These are phyloP conservation scores for Zaprionus davidi DNA, from an alignment of 1,140 invertebrate species.

Conservation along the genomic window DNA sequence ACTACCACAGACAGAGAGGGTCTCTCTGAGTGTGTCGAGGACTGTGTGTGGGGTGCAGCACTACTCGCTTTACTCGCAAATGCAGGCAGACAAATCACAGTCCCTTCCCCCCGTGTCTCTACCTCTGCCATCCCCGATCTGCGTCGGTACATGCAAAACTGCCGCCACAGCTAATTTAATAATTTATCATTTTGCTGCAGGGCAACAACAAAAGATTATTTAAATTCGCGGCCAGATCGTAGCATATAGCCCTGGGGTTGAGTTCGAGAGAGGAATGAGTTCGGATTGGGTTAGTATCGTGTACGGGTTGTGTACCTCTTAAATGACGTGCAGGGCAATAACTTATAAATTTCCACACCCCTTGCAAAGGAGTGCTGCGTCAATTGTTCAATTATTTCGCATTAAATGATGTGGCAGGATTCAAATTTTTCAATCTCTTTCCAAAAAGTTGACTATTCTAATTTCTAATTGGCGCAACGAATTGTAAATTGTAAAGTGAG, in stretches of 20 bases:
- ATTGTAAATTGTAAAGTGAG: conserved; percentile 70
- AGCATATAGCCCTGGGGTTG: conserved; percentile 20
- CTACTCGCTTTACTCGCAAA: conserved; percentile 37
- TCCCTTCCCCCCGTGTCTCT: background rate
- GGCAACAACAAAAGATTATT: conserved; percentile 83
- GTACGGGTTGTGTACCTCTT: conserved; percentile 27
- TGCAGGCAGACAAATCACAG: conserved; percentile 60
- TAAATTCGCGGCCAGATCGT: conserved; percentile 69
- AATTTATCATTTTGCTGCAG: conserved; percentile 83
- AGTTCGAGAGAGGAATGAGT: conserved; percentile 13
- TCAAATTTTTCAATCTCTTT: conserved; percentile 76
- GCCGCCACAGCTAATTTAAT: conserved; percentile 82
- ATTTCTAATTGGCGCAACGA: conserved; percentile 76
- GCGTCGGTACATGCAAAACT: conserved; percentile 63
- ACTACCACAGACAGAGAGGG: conserved; percentile 52
- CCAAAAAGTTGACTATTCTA: conserved; percentile 60
- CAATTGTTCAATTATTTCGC: conserved; percentile 72
- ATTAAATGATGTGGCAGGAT: conserved; percentile 84
- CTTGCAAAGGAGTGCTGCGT: conserved; percentile 28
- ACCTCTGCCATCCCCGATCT: background rate
- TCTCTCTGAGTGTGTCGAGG: conserved; percentile 14
- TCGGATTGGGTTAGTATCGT: conserved; percentile 21
- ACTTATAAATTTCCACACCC: conserved; percentile 79
- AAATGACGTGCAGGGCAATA: conserved; percentile 68
- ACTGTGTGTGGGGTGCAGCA: conserved; percentile 26